Percentiles rank a stretch among this genome's conserved stretches.
Conservation (phyloP, 2,113 vertebrate genomes). For the Callipepla squamata region DNA sequence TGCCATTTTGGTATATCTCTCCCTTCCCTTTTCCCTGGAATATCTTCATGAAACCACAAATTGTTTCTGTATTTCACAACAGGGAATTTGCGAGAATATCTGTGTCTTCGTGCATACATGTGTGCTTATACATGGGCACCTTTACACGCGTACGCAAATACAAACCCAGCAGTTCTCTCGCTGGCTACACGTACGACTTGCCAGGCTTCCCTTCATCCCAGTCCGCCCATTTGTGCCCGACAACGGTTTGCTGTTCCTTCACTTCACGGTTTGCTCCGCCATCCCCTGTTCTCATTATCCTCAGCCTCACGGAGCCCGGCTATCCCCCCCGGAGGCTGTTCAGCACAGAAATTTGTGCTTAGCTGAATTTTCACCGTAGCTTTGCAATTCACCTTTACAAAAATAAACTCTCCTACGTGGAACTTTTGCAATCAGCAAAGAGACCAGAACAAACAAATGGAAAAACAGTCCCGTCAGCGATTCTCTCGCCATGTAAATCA, state of each 20-base stretch:
- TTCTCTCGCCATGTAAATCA: constrained; percentile 28
- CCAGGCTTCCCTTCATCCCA: background rate
- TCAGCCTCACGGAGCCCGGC: background rate
- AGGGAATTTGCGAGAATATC: background rate
- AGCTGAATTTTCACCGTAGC: constrained; percentile 66
- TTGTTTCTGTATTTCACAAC: background rate
- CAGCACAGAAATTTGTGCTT: constrained; percentile 62
- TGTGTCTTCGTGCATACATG: background rate
- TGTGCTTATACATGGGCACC: background rate
- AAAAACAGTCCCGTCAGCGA: constrained; percentile 40
- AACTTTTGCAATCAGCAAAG: constrained; percentile 66
- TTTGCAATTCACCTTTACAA: constrained; percentile 71
- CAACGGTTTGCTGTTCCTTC: background rate
- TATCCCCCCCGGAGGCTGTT: constrained; percentile 41
- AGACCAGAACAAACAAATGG: constrained; percentile 66
- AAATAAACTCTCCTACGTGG: constrained; percentile 67
- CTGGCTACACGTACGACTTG: accelerated
- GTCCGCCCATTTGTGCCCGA: background rate
- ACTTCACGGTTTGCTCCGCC: background rate
- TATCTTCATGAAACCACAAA: background rate
- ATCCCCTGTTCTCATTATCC: constrained; percentile 26
- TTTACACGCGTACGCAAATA: background rate
- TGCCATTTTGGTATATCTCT: background rate
- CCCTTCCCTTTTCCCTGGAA: background rate
- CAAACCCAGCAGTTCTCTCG: background rate